Conservation (phyloP, 2,797 vertebrate species). For the Toxotes lorentzi region DNA sequence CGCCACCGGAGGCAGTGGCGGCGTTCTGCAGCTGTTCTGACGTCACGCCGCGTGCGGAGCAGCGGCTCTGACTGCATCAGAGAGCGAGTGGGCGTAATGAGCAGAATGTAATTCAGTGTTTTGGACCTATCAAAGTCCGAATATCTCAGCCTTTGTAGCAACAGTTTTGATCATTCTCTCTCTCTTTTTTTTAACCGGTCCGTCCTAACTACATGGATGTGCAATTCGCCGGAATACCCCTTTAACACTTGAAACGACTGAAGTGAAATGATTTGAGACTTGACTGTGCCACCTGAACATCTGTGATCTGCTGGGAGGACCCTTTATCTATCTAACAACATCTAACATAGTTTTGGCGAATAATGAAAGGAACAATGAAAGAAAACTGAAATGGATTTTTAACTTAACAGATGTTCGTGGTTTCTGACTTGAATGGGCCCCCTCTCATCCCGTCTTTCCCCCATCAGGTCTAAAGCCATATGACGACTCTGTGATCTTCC, state of each 20-base stretch:
- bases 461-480: constrained; percentile 31
- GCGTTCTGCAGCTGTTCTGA: constrained; percentile 71
- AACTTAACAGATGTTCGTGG: neutral
- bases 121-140: too few relatives aligned
- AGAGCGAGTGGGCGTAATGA: constrained; percentile 29
- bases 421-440: constrained; percentile 8
- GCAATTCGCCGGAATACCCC: neutral
- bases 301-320: neutral
- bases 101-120: too few relatives aligned
- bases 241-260: neutral
- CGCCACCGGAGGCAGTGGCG: constrained; percentile 46
- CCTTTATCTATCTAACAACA: neutral
- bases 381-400: neutral
- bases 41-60: constrained; percentile 61
- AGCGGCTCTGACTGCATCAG: constrained; percentile 26
- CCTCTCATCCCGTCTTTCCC: neutral
- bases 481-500: constrained; percentile 43
- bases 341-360: neutral
- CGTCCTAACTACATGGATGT: neutral
- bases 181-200: too few relatives aligned
- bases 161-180: too few relatives aligned
- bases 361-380: neutral
- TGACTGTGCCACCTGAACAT: neutral
- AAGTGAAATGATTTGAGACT: neutral
- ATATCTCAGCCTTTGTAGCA: too few relatives aligned